phyloP scores from a whole-genome alignment of 1,140 invertebrate genomes.

The Lanistes nyassanus region DNA sequence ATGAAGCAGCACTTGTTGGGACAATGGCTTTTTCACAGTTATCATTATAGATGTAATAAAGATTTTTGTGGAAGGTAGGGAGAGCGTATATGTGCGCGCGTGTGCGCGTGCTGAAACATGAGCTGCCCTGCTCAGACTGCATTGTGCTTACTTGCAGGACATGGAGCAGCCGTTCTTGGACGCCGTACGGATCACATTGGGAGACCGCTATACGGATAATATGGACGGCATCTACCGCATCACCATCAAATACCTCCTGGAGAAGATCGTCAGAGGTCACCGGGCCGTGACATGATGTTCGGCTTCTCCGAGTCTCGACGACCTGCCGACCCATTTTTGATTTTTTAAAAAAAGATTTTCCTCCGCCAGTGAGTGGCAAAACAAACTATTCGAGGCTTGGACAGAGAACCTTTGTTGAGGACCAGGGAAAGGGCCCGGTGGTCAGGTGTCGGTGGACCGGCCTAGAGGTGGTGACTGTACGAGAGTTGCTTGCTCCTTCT shows the following conservation, averaged over 20 bases:
- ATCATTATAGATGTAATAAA: no score
- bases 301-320: not conserved
- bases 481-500: no score
- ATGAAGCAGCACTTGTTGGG: no score
- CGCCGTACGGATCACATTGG: constrained; percentile 83
- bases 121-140: not conserved
- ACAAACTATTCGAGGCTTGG: not conserved
- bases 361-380: not conserved
- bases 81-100: not conserved
- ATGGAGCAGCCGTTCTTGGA: constrained; percentile 74
- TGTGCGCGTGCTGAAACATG: not conserved
- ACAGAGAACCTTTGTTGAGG: not conserved
- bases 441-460: no score
- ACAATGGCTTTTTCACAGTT: no score
- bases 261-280: constrained; percentile 79
- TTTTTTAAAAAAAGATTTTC: not conserved
- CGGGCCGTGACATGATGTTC: constrained; percentile 15
- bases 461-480: no score
- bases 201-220: constrained; percentile 90
- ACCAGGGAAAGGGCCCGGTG: no score
- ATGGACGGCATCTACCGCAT: constrained; percentile 91
- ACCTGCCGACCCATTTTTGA: not conserved
- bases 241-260: constrained; percentile 90
- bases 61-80: no score
- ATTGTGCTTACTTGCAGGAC: constrained; percentile 69